These are phyloP conservation scores for Huso huso DNA, from an alignment of 2,797 vertebrate genomes.

Conservation along the genomic window DNA sequence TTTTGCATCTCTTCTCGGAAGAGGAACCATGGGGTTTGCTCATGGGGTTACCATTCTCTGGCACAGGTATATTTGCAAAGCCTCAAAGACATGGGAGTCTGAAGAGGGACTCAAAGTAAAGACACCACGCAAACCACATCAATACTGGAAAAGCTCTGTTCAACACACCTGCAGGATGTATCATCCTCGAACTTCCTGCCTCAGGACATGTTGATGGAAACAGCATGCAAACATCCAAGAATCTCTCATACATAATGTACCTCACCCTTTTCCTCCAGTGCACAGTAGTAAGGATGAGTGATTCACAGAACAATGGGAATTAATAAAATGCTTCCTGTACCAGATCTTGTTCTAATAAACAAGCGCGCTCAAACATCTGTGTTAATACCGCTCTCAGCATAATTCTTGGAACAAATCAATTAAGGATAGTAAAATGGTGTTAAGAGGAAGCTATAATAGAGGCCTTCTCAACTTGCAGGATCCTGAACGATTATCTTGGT, in stretches of 20 bases:
- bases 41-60: not conserved
- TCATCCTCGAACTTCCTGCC: conserved; percentile 38
- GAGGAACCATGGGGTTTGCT: not conserved
- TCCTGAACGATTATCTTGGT: too few species aligned
- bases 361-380: conserved; percentile 3
- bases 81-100: conserved; percentile 14
- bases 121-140: conserved; percentile 41
- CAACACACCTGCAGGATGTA: conserved; percentile 36
- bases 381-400: not conserved
- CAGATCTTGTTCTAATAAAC: not conserved
- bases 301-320: not conserved
- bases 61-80: conserved; percentile 21
- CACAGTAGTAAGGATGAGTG: not conserved
- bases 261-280: not conserved
- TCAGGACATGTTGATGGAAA: conserved; percentile 26
- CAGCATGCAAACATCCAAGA: conserved; percentile 33
- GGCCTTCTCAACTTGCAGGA: too few species aligned
- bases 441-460: too few species aligned
- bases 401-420: not conserved
- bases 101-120: conserved; percentile 31
- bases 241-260: not conserved
- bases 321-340: conserved; percentile 1
- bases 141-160: conserved; percentile 42
- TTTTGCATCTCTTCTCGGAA: not conserved
- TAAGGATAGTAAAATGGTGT: too few species aligned